Evolutionary conservation across 2,113 vertebrate species (phyloP).

Genomic region (Chloebia gouldiae): DNA sequence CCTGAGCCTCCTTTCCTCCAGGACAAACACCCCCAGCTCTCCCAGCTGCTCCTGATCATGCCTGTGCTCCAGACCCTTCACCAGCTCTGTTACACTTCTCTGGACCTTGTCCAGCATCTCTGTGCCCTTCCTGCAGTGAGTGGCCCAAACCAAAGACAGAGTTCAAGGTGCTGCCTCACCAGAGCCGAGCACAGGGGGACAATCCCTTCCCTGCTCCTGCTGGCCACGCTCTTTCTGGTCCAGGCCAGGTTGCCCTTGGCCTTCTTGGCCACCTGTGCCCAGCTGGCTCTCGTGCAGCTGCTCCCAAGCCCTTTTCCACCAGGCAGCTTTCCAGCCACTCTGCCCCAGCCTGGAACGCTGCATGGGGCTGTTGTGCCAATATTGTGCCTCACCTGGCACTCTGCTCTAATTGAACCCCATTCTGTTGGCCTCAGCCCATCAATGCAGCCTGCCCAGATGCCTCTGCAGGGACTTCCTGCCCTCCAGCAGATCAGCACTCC

Average conservation of each 20-base stretch:
- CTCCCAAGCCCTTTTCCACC: not conserved
- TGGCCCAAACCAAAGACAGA: not conserved
- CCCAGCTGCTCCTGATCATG: too few species aligned
- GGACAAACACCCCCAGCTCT: not conserved
- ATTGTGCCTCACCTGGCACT: not conserved
- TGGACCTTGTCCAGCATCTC: not conserved
- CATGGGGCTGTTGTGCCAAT: not conserved
- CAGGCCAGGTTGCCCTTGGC: not conserved
- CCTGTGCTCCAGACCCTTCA: not conserved
- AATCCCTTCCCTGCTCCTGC: not conserved
- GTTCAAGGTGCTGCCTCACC: not conserved
- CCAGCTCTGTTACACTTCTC: not conserved
- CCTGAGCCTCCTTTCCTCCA: not conserved
- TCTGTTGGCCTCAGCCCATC: not conserved
- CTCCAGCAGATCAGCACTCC: not conserved
- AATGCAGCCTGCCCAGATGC: not conserved
- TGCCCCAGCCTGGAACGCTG: fast-evolving
- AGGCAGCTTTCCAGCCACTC: not conserved
- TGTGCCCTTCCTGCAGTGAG: not conserved
- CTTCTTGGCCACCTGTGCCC: not conserved
- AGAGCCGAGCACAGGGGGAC: not conserved
- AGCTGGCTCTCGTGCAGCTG: not conserved
- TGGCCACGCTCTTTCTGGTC: not conserved
- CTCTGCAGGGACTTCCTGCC: not conserved
- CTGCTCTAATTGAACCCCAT: not conserved